A percentile compares a stretch with the other conserved stretches of the same genome.
These are phyloP conservation scores for Bembecia ichneumoniformis DNA, from an alignment of 2,888 invertebrate species.

Conservation along the genomic window DNA sequence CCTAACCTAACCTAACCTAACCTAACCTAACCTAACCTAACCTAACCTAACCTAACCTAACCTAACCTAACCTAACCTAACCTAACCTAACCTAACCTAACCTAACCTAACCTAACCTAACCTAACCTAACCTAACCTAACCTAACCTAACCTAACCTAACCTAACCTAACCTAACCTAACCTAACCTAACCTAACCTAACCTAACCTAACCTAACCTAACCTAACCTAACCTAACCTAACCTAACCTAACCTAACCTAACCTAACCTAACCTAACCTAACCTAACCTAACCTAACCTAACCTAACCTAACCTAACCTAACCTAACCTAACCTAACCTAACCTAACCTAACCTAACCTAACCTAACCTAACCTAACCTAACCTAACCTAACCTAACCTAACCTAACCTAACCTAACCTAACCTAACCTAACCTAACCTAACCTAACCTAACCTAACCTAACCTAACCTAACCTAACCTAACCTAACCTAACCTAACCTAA, in stretches of 20 bases:
- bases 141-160: constrained; percentile 7
- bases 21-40: constrained; percentile 7
- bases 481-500: constrained; percentile 5
- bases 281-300: constrained; percentile 1
- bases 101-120: constrained; percentile 9
- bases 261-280: constrained; percentile 1
- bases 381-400: constrained; percentile 2
- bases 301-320: constrained; percentile 7
- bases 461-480: constrained; percentile 7
- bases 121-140: constrained; percentile 9
- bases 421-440: constrained; percentile 3
- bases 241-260: background rate
- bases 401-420: constrained; percentile 9
- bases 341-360: constrained; percentile 10
- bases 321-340: constrained; percentile 10
- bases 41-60: constrained; percentile 8
- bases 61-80: constrained; percentile 5
- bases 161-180: constrained; percentile 6
- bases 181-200: no score
- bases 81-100: constrained; percentile 8
- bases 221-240: background rate
- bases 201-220: background rate
- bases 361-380: constrained; percentile 5
- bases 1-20: constrained; percentile 4
- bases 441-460: constrained; percentile 1